Evolutionary conservation across 1,140 invertebrate species (phyloP).

Genomic region (Heterodera schachtii): DNA sequence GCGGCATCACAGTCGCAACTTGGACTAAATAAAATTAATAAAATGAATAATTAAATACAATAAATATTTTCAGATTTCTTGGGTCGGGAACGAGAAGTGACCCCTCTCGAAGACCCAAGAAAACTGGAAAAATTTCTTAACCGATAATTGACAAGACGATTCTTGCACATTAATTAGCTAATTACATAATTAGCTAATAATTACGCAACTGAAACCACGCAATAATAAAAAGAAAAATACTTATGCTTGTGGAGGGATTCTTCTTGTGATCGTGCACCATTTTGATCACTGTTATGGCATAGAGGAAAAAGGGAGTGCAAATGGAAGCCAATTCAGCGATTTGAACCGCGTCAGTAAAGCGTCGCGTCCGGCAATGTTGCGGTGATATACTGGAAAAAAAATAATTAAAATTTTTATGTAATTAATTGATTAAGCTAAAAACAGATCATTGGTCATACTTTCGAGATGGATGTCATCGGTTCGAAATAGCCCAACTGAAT

Average conservation of each 20-base stretch:
- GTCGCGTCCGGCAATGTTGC: slow-evolving; percentile 14
- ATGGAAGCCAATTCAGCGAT: slow-evolving; percentile 3
- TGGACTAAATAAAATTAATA: slow-evolving; percentile 16
- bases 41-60: not conserved
- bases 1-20: not conserved
- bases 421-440: too few species aligned
- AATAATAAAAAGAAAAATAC: not conserved
- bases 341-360: slow-evolving; percentile 18
- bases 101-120: too few species aligned
- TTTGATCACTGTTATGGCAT: slow-evolving; percentile 11
- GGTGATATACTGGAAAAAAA: not conserved
- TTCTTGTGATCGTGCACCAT: slow-evolving; percentile 8
- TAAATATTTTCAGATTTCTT: too few species aligned
- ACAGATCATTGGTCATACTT: not conserved
- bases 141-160: too few species aligned
- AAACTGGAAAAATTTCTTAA: too few species aligned
- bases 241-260: not conserved
- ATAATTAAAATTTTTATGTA: too few species aligned
- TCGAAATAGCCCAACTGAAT: slow-evolving; percentile 24
- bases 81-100: too few species aligned
- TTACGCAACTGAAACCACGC: too few species aligned
- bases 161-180: too few species aligned
- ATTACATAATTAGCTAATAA: too few species aligned
- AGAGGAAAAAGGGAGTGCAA: slow-evolving; percentile 16
- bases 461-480: slow-evolving; percentile 9